These are phyloP conservation scores for Anomalospiza imberbis DNA, from an alignment of 2,797 vertebrate genomes.

Conservation along the genomic window DNA sequence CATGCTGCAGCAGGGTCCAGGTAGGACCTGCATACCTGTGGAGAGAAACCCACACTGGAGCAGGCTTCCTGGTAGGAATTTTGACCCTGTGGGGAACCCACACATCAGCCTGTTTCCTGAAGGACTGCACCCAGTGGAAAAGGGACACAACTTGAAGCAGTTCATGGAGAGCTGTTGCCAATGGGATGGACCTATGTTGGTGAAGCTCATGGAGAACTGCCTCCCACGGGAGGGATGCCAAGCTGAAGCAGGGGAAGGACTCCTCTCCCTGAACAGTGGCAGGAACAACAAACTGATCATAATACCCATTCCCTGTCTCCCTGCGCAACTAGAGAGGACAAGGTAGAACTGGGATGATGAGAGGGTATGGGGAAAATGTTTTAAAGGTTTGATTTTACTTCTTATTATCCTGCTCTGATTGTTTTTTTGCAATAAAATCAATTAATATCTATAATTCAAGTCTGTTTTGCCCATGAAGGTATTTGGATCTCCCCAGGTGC, in stretches of 20 bases:
- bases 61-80: neutral
- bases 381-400: neutral
- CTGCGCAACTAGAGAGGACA: neutral
- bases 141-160: neutral
- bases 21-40: neutral
- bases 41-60: neutral
- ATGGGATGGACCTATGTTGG: accelerated
- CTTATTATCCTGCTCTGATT: neutral
- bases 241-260: accelerated
- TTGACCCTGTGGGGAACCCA: neutral
- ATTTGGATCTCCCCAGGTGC: neutral
- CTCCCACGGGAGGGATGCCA: neutral
- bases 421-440: neutral
- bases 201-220: neutral
- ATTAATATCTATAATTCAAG: neutral
- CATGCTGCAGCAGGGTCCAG: accelerated
- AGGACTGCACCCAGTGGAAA: neutral
- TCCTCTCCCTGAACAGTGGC: accelerated
- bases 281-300: neutral
- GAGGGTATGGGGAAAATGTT: neutral
- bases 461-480: neutral
- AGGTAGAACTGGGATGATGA: neutral
- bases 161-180: neutral
- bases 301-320: neutral
- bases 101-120: neutral